A percentile compares a stretch with the other conserved stretches of the same genome.
These are phyloP conservation scores for Neoseiulus cucumeris DNA, from an alignment of 1,140 invertebrate genomes.

Conservation along the genomic window DNA sequence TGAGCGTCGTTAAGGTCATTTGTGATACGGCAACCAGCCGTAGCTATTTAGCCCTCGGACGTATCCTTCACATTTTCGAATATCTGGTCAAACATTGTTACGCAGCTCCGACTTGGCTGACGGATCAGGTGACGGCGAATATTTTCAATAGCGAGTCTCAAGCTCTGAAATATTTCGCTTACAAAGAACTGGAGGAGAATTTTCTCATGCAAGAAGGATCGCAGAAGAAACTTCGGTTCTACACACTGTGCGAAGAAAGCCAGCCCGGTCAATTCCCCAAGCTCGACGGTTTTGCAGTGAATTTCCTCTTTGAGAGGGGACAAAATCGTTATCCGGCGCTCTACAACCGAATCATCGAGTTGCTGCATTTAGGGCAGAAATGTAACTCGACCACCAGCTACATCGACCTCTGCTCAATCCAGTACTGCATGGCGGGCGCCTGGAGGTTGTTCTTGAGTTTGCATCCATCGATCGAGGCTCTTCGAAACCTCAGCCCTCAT, in stretches of 20 bases:
- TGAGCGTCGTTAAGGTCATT: constrained; percentile 33
- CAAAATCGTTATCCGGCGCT: background rate
- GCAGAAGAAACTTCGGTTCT: constrained; percentile 43
- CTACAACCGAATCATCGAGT: constrained; percentile 30
- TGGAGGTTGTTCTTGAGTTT: constrained; percentile 59
- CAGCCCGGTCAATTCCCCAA: constrained; percentile 63
- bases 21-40: constrained; percentile 12
- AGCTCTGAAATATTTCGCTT: constrained; percentile 32
- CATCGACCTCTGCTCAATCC: constrained; percentile 49
- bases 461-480: constrained; percentile 65
- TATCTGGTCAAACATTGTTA: constrained; percentile 88
- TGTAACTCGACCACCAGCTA: constrained; percentile 36
- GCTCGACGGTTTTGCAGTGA: constrained; percentile 52
- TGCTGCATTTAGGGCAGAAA: constrained; percentile 40
- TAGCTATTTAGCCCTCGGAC: constrained; percentile 50
- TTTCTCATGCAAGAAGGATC: constrained; percentile 23
- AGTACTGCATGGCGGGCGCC: constrained; percentile 70
- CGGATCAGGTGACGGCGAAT: constrained; percentile 30
- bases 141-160: background rate
- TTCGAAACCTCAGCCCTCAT: constrained; percentile 46
- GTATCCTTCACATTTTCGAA: constrained; percentile 70
- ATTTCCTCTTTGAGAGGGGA: constrained; percentile 9
- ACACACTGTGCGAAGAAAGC: constrained; percentile 49
- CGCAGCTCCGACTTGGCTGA: constrained; percentile 38
- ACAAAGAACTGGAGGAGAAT: constrained; percentile 55